phyloP scores from a whole-genome alignment of 2,888 invertebrate species.

The Pristionchus japonicus region DNA sequence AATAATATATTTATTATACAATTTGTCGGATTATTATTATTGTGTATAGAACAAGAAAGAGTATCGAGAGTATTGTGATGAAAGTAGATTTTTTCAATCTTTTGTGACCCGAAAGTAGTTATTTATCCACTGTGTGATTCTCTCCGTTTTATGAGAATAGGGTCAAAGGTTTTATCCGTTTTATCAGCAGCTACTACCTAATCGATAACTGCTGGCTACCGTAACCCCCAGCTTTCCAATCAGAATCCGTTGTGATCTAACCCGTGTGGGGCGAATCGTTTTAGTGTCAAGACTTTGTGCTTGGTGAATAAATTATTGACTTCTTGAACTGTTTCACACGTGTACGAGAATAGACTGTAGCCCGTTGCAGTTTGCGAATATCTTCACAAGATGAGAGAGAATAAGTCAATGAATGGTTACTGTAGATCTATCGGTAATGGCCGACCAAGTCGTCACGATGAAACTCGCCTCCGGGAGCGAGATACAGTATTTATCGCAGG shows the following conservation, averaged over 20 bases:
- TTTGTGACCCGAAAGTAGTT: background rate
- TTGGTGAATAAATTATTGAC: slow-evolving; percentile 34
- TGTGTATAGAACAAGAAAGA: background rate
- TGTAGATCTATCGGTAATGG: slow-evolving; percentile 23
- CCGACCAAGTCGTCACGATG: slow-evolving; percentile 1
- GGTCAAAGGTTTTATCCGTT: slow-evolving; percentile 23
- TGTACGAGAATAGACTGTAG: background rate
- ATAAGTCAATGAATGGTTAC: background rate
- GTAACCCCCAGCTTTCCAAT: slow-evolving; percentile 26
- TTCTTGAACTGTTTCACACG: background rate
- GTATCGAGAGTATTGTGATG: slow-evolving; percentile 30
- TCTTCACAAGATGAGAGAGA: background rate
- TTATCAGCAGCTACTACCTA: slow-evolving; percentile 27
- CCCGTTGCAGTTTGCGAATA: background rate
- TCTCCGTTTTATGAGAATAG: slow-evolving; percentile 1
- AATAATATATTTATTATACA: slow-evolving; percentile 16
- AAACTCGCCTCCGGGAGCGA: slow-evolving; percentile 21
- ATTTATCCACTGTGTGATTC: slow-evolving; percentile 25
- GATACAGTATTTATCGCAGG: slow-evolving; percentile 34
- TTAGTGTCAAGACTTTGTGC: slow-evolving; percentile 9
- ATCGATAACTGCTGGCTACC: background rate
- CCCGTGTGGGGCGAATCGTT: slow-evolving; percentile 19
- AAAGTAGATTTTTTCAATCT: background rate
- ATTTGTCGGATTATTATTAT: background rate
- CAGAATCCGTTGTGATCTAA: slow-evolving; percentile 39